Conservation (phyloP, 2,888 invertebrate genomes). For the Megalurothrips usitatus region DNA sequence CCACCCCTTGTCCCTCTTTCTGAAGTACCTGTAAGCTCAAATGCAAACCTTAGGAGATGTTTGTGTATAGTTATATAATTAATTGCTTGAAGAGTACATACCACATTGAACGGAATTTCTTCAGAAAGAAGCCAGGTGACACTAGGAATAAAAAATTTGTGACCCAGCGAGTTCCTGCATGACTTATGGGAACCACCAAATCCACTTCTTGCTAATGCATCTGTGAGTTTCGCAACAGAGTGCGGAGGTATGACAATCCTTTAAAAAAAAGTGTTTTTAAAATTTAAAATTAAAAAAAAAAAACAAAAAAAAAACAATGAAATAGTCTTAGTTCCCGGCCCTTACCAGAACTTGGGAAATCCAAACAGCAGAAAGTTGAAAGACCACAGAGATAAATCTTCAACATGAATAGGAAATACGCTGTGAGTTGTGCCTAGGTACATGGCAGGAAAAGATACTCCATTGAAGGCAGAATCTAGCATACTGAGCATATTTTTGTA, state of each 20-base stretch:
- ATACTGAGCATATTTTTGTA: conserved; percentile 1
- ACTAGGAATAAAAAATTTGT: not conserved
- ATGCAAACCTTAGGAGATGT: no score
- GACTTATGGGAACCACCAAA: not conserved
- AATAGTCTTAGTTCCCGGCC: not conserved
- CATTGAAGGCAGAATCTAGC: not conserved
- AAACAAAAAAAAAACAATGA: no score
- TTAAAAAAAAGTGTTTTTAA: not conserved
- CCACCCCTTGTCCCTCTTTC: not conserved
- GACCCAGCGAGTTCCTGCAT: not conserved
- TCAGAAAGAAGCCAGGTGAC: not conserved
- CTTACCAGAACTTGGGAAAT: conserved; percentile 11
- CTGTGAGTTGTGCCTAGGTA: not conserved
- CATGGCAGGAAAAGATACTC: not conserved
- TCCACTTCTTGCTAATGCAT: conserved; percentile 1
- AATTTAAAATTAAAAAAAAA: no score
- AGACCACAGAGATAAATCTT: not conserved
- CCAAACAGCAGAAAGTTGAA: not conserved
- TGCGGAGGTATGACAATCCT: not conserved
- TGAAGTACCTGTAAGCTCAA: not conserved
- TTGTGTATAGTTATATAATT: not conserved
- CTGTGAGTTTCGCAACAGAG: not conserved
- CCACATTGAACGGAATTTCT: not conserved
- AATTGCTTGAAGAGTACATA: not conserved
- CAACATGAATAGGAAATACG: not conserved